Conservation (phyloP, 2,797 vertebrate species). For the Clarias fuscus region DNA sequence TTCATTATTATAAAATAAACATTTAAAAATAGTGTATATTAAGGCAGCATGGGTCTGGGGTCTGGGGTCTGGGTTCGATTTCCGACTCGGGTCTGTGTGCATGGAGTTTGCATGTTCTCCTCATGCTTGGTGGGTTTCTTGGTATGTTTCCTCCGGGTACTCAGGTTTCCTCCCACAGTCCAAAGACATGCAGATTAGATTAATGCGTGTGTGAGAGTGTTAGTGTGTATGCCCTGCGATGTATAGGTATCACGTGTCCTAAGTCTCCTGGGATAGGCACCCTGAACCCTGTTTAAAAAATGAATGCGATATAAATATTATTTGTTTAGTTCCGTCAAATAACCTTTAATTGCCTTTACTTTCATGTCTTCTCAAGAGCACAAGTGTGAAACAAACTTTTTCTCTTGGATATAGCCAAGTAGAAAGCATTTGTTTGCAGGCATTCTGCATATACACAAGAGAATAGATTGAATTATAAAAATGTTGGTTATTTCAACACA, state of each 20-base stretch:
- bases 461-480: not conserved
- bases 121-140: too few relatives aligned
- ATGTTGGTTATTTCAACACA: not conserved
- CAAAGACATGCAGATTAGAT: too few relatives aligned
- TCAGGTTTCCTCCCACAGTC: too few relatives aligned
- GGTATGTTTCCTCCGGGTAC: too few relatives aligned
- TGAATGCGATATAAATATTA: not conserved
- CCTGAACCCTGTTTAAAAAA: not conserved
- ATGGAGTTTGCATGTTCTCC: too few relatives aligned
- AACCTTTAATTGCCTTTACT: not conserved
- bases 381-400: not conserved
- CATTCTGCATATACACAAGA: conserved; percentile 1
- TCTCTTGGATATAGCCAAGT: not conserved
- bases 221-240: too few relatives aligned
- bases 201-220: too few relatives aligned
- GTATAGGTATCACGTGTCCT: too few relatives aligned
- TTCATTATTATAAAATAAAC: not conserved
- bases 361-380: not conserved
- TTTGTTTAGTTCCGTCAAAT: not conserved
- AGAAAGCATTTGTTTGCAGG: not conserved
- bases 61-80: too few relatives aligned
- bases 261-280: too few relatives aligned
- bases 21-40: not conserved
- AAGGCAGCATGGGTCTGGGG: not conserved
- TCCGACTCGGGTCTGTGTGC: too few relatives aligned